Evolutionary conservation across 1,140 invertebrate genomes (phyloP), one percentile per base, ranked within the genome.

Genomic region (Monomorium pharaonis): DNA sequence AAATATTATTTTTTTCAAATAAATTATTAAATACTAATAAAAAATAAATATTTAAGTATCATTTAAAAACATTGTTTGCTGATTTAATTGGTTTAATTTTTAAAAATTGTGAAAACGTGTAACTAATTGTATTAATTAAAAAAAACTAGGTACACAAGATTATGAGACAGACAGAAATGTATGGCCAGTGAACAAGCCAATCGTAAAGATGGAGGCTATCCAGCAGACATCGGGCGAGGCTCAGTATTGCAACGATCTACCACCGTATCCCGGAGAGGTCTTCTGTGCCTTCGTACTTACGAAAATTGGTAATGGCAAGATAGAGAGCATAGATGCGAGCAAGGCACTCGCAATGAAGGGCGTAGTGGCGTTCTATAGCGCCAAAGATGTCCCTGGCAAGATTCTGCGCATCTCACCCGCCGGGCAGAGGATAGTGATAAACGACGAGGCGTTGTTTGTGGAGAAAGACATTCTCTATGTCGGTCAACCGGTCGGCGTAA

Each of bases 161-260:
- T 98, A 96, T 91, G 96, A 97, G 75, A 97, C 97, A 0, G 96
- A 98, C n/a, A 7, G 3, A 3, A 88, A 54, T 0, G 0, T 54
- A 58, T 98, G 97, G 96, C 98, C 98, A 0, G 91, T 98, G 0
- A 98, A 97, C 87, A 94, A 98, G 93, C 97, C 98, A 0, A 93
- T 98, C 37, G 95, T 96, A 1, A 99, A 98, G 93, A 85, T 98
- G 7, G 98, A 98, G 93, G 96, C 97, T 2, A 89, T 97, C 47
- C 94, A 96, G 42, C 97, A 98, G 95, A 97, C 96, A 56, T 96
- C 97, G n/a, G 97, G 97, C 6, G 97, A 98, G 91, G 97, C 96
- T 16, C 94, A 96, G 85, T 98, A 97, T 90, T 91, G 95, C 24
- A 97, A 97, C 88, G 97, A 97, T 90, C 92, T 97, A 62, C 96